Evolutionary conservation across 1,140 invertebrate species (phyloP), one percentile per base, ranked within the genome.

Genomic region (Phthorimaea operculella): DNA sequence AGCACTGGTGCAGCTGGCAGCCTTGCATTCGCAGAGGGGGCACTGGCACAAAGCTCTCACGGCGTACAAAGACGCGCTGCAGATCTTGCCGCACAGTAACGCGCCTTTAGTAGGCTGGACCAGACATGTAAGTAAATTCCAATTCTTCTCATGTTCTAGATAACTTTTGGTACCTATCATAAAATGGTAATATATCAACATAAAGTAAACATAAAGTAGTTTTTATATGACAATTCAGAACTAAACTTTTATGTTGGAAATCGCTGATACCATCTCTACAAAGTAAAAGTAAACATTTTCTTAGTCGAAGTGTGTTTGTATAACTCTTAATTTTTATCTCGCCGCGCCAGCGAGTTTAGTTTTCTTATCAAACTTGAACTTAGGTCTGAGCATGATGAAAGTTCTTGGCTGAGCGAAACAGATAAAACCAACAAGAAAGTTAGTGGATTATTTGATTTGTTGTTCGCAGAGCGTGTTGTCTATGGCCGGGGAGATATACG

Each of bases 1-100:
- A 4, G 95, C 96, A 4, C 88, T 98, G 11, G 91, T 98, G 56
- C 96, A 98, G 76, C 87, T 98, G 58, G 97, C 96, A 6, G 90
- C 94, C 17, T 88, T 99, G 18, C 94, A 96, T 69, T 93, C 94
- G 12, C 96, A 98, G 67, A 90, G 96, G 68, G 93, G 93, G 1
- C 90, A 92, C 67, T 89, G 94, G 68, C 90, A 94, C 72, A 90
- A 94, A 65, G 96, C 96, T 7, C 87, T 98, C n/a, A 89, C 90
- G n/a, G 89, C 94, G 1, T 98, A 97, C 77, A 89, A 92, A 57
- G 92, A 97, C 78, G 96, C 96, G 0, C 87, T 98, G 4, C 87
- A 90, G 58, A 90, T 92, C 63, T 87, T 96, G 68, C 96, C 96
- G 75, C 70, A 72, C 51, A 67, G 69, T 28, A 73, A 74, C 44